Evolutionary conservation across 1,140 invertebrate genomes (phyloP).

Genomic region (Aphelenchoides fujianensis): DNA sequence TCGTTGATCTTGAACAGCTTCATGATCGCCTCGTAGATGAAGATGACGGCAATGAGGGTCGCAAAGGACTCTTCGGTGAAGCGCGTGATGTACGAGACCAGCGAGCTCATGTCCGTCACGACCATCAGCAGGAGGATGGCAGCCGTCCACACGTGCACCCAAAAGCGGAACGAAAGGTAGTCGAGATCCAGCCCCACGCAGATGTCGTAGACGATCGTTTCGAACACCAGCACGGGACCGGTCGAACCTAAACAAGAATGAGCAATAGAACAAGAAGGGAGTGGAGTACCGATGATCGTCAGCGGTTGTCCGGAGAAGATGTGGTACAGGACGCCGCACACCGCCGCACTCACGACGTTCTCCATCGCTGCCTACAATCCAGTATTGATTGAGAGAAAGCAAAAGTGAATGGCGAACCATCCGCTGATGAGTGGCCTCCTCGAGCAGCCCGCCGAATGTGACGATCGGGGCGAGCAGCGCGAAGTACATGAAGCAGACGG

Average conservation of each 20-base stretch:
- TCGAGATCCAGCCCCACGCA: slow-evolving; percentile 67
- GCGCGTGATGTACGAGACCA: slow-evolving; percentile 94
- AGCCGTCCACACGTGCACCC: slow-evolving; percentile 90
- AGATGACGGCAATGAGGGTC: slow-evolving; percentile 94
- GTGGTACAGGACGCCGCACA: slow-evolving; percentile 90
- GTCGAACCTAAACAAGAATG: slow-evolving; percentile 72
- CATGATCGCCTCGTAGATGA: slow-evolving; percentile 86
- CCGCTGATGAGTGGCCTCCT: slow-evolving; percentile 87
- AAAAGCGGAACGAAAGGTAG: slow-evolving; percentile 71
- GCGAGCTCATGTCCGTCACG: slow-evolving; percentile 83
- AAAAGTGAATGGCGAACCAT: slow-evolving; percentile 74
- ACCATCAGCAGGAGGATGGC: slow-evolving; percentile 82
- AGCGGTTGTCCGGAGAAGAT: slow-evolving; percentile 95
- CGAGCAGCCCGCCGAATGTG: slow-evolving; percentile 88
- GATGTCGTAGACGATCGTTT: slow-evolving; percentile 92
- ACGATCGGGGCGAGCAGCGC: slow-evolving; percentile 95
- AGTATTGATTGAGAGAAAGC: neutral
- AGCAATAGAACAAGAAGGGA: neutral
- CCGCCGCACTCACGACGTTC: slow-evolving; percentile 87
- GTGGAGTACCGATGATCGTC: slow-evolving; percentile 76
- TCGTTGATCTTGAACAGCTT: slow-evolving; percentile 64
- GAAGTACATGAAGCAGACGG: slow-evolving; percentile 93
- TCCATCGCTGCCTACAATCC: slow-evolving; percentile 81
- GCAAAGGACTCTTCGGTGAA: slow-evolving; percentile 99
- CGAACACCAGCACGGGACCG: slow-evolving; percentile 94